phyloP scores from a whole-genome alignment of 2,888 invertebrate genomes.

The Cantharis nigra region DNA sequence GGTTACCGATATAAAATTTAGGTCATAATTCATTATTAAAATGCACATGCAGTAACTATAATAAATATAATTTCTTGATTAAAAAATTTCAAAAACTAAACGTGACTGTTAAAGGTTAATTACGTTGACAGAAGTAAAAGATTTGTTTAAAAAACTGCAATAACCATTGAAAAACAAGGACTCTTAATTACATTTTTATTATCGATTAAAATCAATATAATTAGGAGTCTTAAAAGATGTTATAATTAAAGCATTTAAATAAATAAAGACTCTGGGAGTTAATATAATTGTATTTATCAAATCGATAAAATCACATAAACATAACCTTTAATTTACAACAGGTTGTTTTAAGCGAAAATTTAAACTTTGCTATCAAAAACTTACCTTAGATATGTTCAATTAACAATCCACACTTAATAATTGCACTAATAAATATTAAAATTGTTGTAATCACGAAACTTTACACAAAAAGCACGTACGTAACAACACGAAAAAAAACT shows the following conservation, averaged over 20 bases:
- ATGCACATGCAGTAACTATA: neutral
- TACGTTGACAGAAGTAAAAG: neutral
- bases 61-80: neutral
- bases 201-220: neutral
- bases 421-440: neutral
- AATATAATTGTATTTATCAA: neutral
- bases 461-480: neutral
- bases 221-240: neutral
- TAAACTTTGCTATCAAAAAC: neutral
- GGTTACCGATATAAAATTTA: neutral
- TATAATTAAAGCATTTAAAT: neutral
- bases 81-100: neutral
- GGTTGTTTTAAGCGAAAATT: conserved; percentile 14
- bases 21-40: neutral
- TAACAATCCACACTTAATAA: neutral
- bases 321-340: conserved; percentile 27
- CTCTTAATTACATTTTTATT: neutral
- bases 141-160: neutral
- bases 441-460: neutral
- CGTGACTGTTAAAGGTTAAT: neutral
- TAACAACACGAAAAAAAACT: neutral
- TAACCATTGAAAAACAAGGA: neutral
- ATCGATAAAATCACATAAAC: conserved; percentile 27
- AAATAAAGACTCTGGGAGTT: neutral
- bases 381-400: neutral